Evolutionary conservation across 2,797 vertebrate genomes (phyloP).

Genomic region (Simalia tracyae): DNA sequence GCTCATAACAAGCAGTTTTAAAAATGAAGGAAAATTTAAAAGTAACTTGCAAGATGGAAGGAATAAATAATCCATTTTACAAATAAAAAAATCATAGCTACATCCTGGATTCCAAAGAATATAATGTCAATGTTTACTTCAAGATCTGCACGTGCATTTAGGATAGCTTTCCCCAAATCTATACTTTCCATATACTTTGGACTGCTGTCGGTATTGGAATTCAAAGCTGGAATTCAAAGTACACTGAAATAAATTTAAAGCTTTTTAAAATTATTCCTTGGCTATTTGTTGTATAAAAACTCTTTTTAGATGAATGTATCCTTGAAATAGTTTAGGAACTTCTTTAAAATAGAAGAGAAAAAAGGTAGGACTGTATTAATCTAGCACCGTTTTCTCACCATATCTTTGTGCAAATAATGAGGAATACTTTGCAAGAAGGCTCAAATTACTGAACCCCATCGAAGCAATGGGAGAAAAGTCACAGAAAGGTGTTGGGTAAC

Average conservation of each 20-base stretch:
- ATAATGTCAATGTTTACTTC: neutral
- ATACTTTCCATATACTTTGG: neutral
- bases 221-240: neutral
- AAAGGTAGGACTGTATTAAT: neutral
- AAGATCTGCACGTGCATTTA: neutral
- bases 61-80: neutral
- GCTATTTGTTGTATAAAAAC: neutral
- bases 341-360: neutral
- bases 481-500: accelerated
- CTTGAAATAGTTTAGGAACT: neutral
- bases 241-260: neutral
- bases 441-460: slow-evolving; percentile 1
- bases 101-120: neutral
- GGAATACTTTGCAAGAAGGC: neutral
- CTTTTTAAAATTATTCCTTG: neutral
- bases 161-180: neutral
- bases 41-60: neutral
- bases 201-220: neutral
- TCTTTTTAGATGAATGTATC: neutral
- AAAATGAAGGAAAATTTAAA: neutral
- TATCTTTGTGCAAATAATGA: neutral
- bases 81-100: neutral
- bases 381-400: neutral
- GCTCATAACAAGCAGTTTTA: neutral
- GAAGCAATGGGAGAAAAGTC: neutral